A percentile compares a stretch with the other conserved stretches of the same genome.
These are phyloP conservation scores for Anorthoa munda DNA, from an alignment of 2,888 invertebrate species.

Conservation along the genomic window DNA sequence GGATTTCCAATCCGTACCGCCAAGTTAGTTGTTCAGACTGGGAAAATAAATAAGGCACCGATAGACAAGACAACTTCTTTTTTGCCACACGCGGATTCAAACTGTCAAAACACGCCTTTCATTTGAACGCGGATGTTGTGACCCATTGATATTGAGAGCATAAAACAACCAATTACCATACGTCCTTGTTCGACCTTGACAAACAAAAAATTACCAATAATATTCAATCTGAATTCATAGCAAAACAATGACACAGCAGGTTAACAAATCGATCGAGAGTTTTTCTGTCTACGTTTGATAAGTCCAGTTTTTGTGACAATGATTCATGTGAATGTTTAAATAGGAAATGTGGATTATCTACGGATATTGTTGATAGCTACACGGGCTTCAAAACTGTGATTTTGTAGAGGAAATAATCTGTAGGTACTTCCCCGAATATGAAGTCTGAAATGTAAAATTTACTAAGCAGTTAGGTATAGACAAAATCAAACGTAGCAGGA, in stretches of 20 bases:
- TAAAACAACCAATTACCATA: conserved; percentile 46
- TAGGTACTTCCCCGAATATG: neutral
- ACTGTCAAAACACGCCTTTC: conserved; percentile 3
- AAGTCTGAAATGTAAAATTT: neutral
- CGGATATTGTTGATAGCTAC: conserved; percentile 33
- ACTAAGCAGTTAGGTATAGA: neutral
- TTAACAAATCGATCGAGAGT: conserved; percentile 14
- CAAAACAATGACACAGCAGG: conserved; percentile 57
- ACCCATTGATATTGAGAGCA: conserved; percentile 32
- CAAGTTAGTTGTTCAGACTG: neutral
- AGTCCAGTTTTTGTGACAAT: conserved; percentile 36
- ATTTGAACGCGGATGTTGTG: conserved; percentile 40
- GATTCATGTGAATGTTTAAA: conserved; percentile 23
- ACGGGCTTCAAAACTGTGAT: conserved; percentile 24
- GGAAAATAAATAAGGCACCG: neutral
- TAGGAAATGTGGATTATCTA: conserved; percentile 41
- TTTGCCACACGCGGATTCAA: conserved; percentile 26
- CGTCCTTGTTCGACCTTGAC: conserved; percentile 56
- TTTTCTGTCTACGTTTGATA: conserved; percentile 12
- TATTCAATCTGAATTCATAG: conserved; percentile 28
- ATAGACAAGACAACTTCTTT: conserved; percentile 1
- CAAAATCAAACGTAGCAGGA: neutral
- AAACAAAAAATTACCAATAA: conserved; percentile 33
- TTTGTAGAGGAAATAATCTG: conserved; percentile 24
- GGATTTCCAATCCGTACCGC: too few species aligned